Evolutionary conservation across 1,140 invertebrate species (phyloP).

Genomic region (Chlorops oryzae): DNA sequence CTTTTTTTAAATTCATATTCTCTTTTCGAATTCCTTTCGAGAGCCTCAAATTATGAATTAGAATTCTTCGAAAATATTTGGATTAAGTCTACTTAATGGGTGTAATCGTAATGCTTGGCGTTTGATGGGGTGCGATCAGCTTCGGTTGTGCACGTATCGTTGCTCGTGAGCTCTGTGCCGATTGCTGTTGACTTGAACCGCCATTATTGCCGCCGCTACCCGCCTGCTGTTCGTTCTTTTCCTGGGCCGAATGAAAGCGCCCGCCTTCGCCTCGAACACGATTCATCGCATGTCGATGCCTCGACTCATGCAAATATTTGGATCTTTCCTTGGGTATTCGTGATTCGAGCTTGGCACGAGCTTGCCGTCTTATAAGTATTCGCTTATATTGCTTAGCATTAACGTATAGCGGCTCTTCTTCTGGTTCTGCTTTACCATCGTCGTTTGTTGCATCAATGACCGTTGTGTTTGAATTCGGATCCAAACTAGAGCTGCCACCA

Average conservation of each 20-base stretch:
- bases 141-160: slow-evolving; percentile 32
- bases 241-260: slow-evolving; percentile 75
- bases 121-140: slow-evolving; percentile 43
- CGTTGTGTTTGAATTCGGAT: slow-evolving; percentile 5
- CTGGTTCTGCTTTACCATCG: slow-evolving; percentile 57
- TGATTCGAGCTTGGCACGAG: slow-evolving; percentile 83
- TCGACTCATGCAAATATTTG: slow-evolving; percentile 99
- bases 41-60: too few relatives aligned
- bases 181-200: slow-evolving; percentile 3
- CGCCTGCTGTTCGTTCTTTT: slow-evolving; percentile 25
- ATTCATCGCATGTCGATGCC: slow-evolving; percentile 97
- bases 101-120: slow-evolving; percentile 43
- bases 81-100: slow-evolving; percentile 42
- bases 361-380: slow-evolving; percentile 84
- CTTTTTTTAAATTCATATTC: too few relatives aligned
- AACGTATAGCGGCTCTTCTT: slow-evolving; percentile 95
- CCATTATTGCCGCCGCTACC: neutral
- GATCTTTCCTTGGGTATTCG: slow-evolving; percentile 95
- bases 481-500: slow-evolving; percentile 17
- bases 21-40: too few relatives aligned
- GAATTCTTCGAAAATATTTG: too few relatives aligned
- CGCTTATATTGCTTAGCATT: slow-evolving; percentile 96
- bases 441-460: slow-evolving; percentile 23
- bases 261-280: slow-evolving; percentile 93
- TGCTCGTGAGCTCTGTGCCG: slow-evolving; percentile 14